Base-by-base conservation (phyloP, 2,797 vertebrate species). In the Xiphorhynchus erythropygius region DNA sequence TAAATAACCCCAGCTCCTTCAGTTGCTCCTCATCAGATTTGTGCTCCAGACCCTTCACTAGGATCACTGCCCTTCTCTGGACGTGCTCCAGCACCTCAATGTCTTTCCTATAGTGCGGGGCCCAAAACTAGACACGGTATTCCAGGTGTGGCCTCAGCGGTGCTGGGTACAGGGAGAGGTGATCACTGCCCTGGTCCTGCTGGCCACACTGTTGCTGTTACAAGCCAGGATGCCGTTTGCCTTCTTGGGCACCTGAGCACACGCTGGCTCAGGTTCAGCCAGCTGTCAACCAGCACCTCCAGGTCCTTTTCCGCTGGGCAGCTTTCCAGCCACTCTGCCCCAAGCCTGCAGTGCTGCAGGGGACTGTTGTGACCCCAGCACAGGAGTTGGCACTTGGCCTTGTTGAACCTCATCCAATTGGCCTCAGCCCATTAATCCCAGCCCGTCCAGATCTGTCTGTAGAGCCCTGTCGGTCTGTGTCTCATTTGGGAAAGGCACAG, bases 121-220 rank as follows among this genome's bases (percentile, higher is more conserved):
- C n/a, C 14, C 28, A 22, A 12, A 57, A 52, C 13, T 33, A 28
- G 1, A 7, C 10, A 11, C 5, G 4, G n/a, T 4, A 63, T 1
- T 50, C 0, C 3, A 56, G 19, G 3, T 39, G 6, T n/a, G 23
- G 10, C 37, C 71, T 77, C 21, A 22, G 1, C 37, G 50, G 37
- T 16, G 57, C 64, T 0, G 0, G 44, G 19, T 2, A 16, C 32
- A 33, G 17, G 5, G 23, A 44, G 42, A 30, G 5, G 16, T 2
- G 0, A 0, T 49, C 35, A 0, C 18, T 49, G 27, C 27, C 35
- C 28, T 44, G 49, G 1, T 89, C 37, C 71, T 63, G 57, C n/a
- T 83, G 57, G 28, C 37, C 50, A 44, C 44, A 18, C 21, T 0
- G 11, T 0, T 44, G 1, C 50, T 57, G 17, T 37, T 4, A 0